Evolutionary conservation across 2,113 vertebrate species (phyloP), one percentile per base, ranked within the genome.

Genomic region (Sciurus niger): DNA sequence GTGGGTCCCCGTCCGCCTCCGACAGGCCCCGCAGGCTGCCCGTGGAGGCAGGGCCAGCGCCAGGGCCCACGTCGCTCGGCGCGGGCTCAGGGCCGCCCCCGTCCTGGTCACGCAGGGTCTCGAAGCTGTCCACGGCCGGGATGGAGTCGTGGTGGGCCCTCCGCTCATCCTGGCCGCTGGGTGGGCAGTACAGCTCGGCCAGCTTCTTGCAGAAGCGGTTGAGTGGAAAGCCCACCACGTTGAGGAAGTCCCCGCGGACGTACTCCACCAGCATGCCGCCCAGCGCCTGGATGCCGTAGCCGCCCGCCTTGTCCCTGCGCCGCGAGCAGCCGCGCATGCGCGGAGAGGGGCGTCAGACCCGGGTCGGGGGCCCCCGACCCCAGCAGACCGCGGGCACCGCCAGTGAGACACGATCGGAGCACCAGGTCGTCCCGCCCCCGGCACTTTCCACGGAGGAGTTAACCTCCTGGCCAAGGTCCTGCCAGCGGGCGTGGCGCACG

Each of bases 271-370:
- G 97, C 99, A 99, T 99, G 17, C 99, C 99, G 8, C 99, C 99
- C 1, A 99, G 98, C 3, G 99, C 99, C 98, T 99, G 99, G 95
- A 99, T 99, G 18, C 99, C 99, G n/a, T 99, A 99, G 63, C 99
- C 99, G 2, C 99, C 99, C 1, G 99, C 99, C 93, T 99, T 99
- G 98, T 99, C 99, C 99, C 99, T 99, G 95, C 0, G 89, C 0
- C 10, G 3, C 37, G 7, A 6, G 48, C 48, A 2, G 18, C 28
- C 4, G 67, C 30, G 67, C 32, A 58, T 58, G 60, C 60, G 60
- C 60, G 25, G 60, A 60, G 55, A 60, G 58, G 58, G 2, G 1
- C 20, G 60, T 63, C 24, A 63, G 24, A 2, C 22, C 6, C 7
- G 60, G 9, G 60, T 9, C 58, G 4, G 18, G 24, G 60, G 60